Percentiles rank a stretch among this genome's conserved stretches.
These are phyloP conservation scores for Girardinichthys multiradiatus DNA, from an alignment of 2,113 vertebrate species.

Conservation along the genomic window DNA sequence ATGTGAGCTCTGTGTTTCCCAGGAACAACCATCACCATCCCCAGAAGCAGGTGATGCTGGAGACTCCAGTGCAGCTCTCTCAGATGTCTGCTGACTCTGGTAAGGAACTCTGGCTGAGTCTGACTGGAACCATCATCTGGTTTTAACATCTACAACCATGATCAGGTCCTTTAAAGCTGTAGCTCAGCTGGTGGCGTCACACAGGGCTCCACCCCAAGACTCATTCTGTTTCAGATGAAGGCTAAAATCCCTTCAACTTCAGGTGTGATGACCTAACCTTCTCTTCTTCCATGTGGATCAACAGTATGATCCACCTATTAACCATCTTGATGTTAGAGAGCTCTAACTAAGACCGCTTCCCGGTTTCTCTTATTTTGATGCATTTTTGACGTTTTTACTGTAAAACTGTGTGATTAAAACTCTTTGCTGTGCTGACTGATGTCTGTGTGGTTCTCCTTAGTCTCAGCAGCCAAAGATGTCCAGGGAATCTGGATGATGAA, in stretches of 20 bases:
- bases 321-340: background rate
- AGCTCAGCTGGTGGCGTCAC: background rate
- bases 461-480: constrained; percentile 54
- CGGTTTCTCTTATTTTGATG: background rate
- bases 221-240: background rate
- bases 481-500: constrained; percentile 85
- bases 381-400: background rate
- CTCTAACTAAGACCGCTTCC: too few relatives aligned
- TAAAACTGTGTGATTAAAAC: too few relatives aligned
- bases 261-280: too few relatives aligned
- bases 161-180: too few relatives aligned
- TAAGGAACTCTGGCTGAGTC: constrained; percentile 59
- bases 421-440: too few relatives aligned
- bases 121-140: too few relatives aligned
- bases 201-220: background rate
- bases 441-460: constrained; percentile 34
- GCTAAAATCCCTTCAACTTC: too few relatives aligned
- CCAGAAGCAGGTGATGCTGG: constrained; percentile 86
- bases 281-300: too few relatives aligned
- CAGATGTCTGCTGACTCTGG: constrained; percentile 88
- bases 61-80: constrained; percentile 93
- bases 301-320: too few relatives aligned
- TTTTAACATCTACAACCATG: too few relatives aligned
- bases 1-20: background rate
- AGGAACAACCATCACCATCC: constrained; percentile 69